Conservation (phyloP, 2,888 invertebrate species). For the Odontocerum albicorne region DNA sequence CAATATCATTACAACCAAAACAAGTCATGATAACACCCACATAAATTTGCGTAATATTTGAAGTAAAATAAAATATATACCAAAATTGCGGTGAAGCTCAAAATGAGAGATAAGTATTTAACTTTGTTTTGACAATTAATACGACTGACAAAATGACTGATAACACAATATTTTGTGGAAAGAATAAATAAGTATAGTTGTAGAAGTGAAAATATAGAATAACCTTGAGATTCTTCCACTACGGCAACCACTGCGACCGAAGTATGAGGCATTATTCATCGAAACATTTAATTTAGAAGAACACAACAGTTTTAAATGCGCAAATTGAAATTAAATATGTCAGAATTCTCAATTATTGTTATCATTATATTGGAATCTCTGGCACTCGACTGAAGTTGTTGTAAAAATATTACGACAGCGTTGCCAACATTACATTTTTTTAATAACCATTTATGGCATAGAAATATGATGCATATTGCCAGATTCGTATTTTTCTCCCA, state of each 20-base stretch:
- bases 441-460: too few relatives aligned
- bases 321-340: slow-evolving; percentile 11
- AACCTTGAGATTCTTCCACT: slow-evolving; percentile 26
- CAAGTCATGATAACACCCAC: slow-evolving; percentile 14
- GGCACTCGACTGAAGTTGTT: slow-evolving; percentile 13
- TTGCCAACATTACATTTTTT: slow-evolving; percentile 4
- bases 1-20: slow-evolving; percentile 4
- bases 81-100: background rate
- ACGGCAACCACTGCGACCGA: slow-evolving; percentile 9
- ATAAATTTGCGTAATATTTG: slow-evolving; percentile 4
- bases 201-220: slow-evolving; percentile 16
- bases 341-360: slow-evolving; percentile 20
- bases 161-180: too few relatives aligned
- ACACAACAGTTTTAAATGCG: slow-evolving; percentile 6
- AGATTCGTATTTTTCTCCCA: too few relatives aligned
- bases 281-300: background rate
- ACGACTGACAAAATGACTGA: background rate
- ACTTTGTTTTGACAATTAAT: background rate
- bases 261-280: slow-evolving; percentile 23
- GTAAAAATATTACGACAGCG: slow-evolving; percentile 10
- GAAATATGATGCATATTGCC: too few relatives aligned
- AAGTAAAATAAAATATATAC: background rate
- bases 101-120: background rate
- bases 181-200: too few relatives aligned
- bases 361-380: slow-evolving; percentile 22